Conservation (phyloP, 2,797 vertebrate genomes). For the Diceros bicornis region DNA sequence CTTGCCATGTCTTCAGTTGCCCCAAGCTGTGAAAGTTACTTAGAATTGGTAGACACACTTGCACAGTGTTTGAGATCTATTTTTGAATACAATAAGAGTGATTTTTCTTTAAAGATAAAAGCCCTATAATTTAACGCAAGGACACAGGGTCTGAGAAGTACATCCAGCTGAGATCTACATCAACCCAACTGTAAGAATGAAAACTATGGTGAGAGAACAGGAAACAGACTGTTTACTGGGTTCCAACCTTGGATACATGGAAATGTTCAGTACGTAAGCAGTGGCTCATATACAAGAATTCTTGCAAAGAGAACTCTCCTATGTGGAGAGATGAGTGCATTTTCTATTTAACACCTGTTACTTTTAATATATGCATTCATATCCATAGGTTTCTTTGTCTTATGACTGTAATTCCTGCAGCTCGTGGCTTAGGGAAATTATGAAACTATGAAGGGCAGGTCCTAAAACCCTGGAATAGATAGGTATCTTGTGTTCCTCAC, state of each 20-base stretch:
- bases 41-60: background rate
- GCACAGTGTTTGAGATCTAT: background rate
- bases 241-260: background rate
- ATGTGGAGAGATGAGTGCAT: background rate
- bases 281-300: background rate
- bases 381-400: slow-evolving; percentile 7
- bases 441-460: background rate
- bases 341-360: slow-evolving; percentile 5
- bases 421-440: background rate
- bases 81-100: background rate
- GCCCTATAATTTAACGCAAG: background rate
- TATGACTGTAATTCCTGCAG: background rate
- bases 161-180: background rate
- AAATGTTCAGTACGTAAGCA: background rate
- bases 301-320: background rate
- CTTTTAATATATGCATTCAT: background rate
- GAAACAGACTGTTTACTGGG: background rate
- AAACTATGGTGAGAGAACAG: background rate
- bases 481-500: background rate
- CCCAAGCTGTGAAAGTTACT: background rate
- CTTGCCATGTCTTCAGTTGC: background rate
- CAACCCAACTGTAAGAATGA: background rate
- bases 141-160: background rate
- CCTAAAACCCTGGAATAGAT: background rate
- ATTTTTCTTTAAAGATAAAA: background rate